phyloP scores from a whole-genome alignment of 1,140 invertebrate species.

The Aphis gossypii region DNA sequence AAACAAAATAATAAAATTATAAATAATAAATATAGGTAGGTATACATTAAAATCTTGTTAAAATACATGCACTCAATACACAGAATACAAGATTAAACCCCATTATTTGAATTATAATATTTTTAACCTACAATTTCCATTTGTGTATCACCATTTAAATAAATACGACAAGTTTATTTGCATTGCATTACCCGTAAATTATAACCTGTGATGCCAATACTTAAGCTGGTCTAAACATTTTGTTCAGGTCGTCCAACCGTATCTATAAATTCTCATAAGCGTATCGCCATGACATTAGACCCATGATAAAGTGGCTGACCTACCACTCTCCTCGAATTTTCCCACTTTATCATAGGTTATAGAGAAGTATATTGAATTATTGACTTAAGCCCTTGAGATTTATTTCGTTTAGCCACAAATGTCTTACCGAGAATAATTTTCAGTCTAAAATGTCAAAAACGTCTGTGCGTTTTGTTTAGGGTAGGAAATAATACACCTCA shows the following conservation, averaged over 20 bases:
- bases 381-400: conserved; percentile 28
- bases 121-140: neutral
- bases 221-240: neutral
- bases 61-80: neutral
- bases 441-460: neutral
- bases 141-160: neutral
- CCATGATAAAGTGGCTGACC: conserved; percentile 25
- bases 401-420: conserved; percentile 38
- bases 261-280: conserved; percentile 41
- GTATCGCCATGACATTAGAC: conserved; percentile 28
- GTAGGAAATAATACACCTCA: neutral
- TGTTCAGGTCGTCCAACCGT: neutral
- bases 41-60: neutral
- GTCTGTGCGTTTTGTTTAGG: neutral
- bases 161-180: conserved; percentile 16
- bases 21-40: neutral
- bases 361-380: conserved; percentile 26
- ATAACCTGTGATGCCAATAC: neutral
- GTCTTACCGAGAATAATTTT: neutral
- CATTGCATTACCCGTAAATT: neutral
- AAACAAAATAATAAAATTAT: no score
- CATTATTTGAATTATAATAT: neutral
- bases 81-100: neutral
- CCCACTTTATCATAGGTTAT: conserved; percentile 24
- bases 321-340: neutral